Evolutionary conservation across 2,888 invertebrate species (phyloP), one percentile per base, ranked within the genome.

Genomic region (Eledona agricola): DNA sequence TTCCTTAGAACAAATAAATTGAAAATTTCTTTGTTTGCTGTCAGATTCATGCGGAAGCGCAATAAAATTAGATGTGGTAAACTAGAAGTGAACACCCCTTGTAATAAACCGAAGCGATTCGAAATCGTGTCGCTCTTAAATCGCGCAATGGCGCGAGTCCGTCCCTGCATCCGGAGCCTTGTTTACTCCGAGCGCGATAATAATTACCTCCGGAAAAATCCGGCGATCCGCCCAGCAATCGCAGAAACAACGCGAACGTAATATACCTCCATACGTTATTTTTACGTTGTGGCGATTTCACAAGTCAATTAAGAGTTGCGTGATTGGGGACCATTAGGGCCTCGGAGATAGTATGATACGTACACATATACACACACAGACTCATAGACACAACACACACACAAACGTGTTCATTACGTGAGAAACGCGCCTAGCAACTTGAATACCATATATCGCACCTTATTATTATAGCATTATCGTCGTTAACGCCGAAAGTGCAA

Each of bases 231-330:
- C 43, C 43, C 43, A 43, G 31, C 43, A 43, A 43, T 43, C 43
- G 31, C 12, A 43, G 43, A 43, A 43, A 43, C 42, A 42, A 42
- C 42, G 20, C 4, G 17, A 17, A 13, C 22, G 43, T 19, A 26
- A 42, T 42, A 29, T 42, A 42, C 29, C 42, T 42, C 42, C 17
- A 31, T 34, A 16, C 25, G 46, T 46, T 19, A 34, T 46, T 34
- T 46, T 34, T 46, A 23, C 29, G 40, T 25, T 6, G 32, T 28
- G 47, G 42, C 38, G 38, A 50, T 51, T 51, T 51, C 51, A 51
- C 51, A 37, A 74, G 74, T 75, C 75, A 75, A 75, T 75, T 75
- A 74, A 72, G 67, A 62, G 61, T 67, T 71, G 74, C 75, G 74
- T 75, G 75, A 67, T 70, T 60, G 65, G 54, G 61, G 63, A 67